Evolutionary conservation across 2,888 invertebrate genomes (phyloP).

Genomic region (Drosophila leonis): DNA sequence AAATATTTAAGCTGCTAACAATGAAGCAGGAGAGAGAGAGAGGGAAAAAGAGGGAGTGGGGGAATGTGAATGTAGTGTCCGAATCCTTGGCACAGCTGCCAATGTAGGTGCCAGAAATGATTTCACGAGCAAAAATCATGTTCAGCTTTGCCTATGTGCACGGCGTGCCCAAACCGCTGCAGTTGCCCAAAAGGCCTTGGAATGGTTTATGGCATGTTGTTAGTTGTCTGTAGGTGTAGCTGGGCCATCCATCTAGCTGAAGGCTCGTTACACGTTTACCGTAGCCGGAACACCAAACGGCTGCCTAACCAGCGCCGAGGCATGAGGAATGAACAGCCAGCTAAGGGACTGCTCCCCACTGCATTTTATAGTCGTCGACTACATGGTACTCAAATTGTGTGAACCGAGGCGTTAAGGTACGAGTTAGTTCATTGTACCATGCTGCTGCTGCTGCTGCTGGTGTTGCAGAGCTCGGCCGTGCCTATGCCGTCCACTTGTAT

Average conservation of each 20-base stretch:
- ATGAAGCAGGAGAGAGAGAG: conserved; percentile 39
- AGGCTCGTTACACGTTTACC: conserved; percentile 75
- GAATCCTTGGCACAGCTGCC: conserved; percentile 53
- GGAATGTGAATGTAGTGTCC: conserved; percentile 23
- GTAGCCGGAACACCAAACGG: conserved; percentile 67
- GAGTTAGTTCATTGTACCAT: conserved; percentile 81
- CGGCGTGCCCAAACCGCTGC: conserved; percentile 12
- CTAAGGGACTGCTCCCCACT: conserved; percentile 36
- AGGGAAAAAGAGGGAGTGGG: background rate
- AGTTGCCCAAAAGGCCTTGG: conserved; percentile 38
- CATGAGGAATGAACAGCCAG: conserved; percentile 3
- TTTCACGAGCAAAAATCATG: conserved; percentile 81
- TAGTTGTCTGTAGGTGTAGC: conserved; percentile 65
- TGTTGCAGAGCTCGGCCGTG: background rate
- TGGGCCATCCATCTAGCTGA: conserved; percentile 72
- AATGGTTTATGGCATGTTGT: conserved; percentile 74
- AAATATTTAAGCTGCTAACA: conserved; percentile 76
- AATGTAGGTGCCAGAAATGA: conserved; percentile 64
- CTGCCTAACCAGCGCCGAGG: conserved; percentile 30
- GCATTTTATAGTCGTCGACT: conserved; percentile 77
- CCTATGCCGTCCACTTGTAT: conserved; percentile 51
- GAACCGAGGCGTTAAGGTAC: conserved; percentile 82
- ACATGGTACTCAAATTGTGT: conserved; percentile 80
- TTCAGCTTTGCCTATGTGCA: conserved; percentile 43
- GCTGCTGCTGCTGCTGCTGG: conserved; percentile 37